Evolutionary conservation across 2,888 invertebrate species (phyloP).

Genomic region (Amblyjoppa proteus): DNA sequence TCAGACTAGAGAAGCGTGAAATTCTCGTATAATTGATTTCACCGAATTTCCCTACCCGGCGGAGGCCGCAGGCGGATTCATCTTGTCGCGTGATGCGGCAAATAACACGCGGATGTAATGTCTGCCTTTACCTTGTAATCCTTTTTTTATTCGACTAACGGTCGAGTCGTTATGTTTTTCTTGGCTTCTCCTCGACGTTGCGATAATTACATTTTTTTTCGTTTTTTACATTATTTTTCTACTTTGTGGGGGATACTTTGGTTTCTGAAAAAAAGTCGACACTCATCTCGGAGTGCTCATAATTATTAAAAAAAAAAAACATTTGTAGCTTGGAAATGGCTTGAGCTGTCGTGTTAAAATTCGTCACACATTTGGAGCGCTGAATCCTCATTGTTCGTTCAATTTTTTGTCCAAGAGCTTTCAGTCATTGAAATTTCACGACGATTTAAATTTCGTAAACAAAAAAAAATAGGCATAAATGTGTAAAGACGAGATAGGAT

Average conservation of each 20-base stretch:
- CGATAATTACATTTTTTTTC: not conserved
- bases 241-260: not conserved
- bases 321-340: not conserved
- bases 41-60: slow-evolving; percentile 5
- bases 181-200: not conserved
- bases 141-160: not conserved
- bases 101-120: not conserved
- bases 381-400: not conserved
- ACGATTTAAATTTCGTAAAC: not conserved
- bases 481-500: no score
- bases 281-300: no score
- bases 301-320: not conserved
- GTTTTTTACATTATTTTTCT: not conserved
- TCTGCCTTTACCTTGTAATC: not conserved
- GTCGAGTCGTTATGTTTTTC: not conserved
- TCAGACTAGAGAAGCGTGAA: slow-evolving; percentile 40
- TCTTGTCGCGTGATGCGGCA: not conserved
- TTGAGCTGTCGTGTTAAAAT: not conserved
- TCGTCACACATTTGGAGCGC: not conserved
- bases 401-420: not conserved
- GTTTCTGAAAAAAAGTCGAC: no score
- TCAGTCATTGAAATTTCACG: not conserved
- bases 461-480: no score
- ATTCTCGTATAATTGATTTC: slow-evolving; percentile 49
- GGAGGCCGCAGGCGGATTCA: not conserved